Percentiles rank a stretch among this genome's conserved stretches.
phyloP scores from a whole-genome alignment of 2,888 invertebrate species.

The Bibio marci region DNA sequence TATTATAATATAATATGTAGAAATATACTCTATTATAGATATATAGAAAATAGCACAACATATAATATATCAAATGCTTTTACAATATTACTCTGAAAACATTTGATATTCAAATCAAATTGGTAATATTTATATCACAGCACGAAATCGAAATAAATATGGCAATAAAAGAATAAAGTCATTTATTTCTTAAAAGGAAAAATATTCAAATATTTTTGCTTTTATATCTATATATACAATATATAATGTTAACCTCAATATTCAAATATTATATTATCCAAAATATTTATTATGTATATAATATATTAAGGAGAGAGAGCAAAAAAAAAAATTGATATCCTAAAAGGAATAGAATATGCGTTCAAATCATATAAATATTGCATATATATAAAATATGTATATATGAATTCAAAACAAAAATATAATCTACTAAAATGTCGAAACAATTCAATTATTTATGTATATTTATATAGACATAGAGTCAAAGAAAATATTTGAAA shows the following conservation, averaged over 20 bases:
- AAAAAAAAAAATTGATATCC: background rate
- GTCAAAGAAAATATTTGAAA: background rate
- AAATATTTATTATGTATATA: background rate
- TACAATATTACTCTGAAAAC: too few species aligned
- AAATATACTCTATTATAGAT: too few species aligned
- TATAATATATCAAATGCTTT: too few species aligned
- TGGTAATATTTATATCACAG: slow-evolving; percentile 3
- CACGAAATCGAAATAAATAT: slow-evolving; percentile 6
- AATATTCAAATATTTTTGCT: slow-evolving; percentile 2
- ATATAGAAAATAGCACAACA: too few species aligned
- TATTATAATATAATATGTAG: too few species aligned
- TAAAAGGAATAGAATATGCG: background rate
- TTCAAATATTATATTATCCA: slow-evolving; percentile 1
- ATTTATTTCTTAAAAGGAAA: slow-evolving; percentile 1
- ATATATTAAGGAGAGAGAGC: too few species aligned
- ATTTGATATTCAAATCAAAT: slow-evolving; percentile 2
- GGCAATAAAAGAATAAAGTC: slow-evolving; percentile 4
- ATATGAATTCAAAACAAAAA: background rate
- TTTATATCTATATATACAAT: background rate
- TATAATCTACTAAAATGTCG: slow-evolving; percentile 6
- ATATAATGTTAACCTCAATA: background rate
- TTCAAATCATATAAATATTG: background rate
- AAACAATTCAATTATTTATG: slow-evolving; percentile 5
- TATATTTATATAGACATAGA: background rate
- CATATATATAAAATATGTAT: background rate